Evolutionary conservation across 2,888 invertebrate genomes (phyloP).

Genomic region (Blera fallax): DNA sequence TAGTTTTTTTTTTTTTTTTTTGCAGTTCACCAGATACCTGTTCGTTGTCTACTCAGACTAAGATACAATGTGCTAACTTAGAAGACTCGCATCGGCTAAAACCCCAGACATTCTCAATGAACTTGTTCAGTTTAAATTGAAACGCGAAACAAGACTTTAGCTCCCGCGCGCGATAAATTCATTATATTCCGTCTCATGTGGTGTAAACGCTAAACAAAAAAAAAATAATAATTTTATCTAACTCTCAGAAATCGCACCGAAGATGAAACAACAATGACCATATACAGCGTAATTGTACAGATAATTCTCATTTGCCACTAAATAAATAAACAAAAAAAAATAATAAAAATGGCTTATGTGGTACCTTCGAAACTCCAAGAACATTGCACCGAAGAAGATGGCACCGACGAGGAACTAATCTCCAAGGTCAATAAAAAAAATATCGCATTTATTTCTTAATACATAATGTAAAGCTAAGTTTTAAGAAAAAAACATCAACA

Average conservation of each 20-base stretch:
- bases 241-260: neutral
- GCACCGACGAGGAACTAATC: conserved; percentile 53
- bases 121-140: conserved; percentile 62
- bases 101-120: conserved; percentile 51
- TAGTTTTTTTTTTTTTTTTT: no score
- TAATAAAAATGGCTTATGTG: neutral
- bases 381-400: conserved; percentile 16
- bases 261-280: conserved; percentile 77
- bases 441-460: neutral
- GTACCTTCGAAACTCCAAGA: neutral
- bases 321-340: neutral
- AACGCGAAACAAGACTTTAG: conserved; percentile 41
- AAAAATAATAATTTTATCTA: neutral
- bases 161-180: conserved; percentile 1
- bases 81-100: conserved; percentile 33
- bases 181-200: neutral
- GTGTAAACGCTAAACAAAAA: neutral
- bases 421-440: conserved; percentile 57
- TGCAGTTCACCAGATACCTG: conserved; percentile 24
- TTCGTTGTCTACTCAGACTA: conserved; percentile 5
- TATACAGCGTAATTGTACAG: conserved; percentile 80
- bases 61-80: conserved; percentile 8
- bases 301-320: conserved; percentile 78
- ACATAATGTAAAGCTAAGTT: neutral
- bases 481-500: neutral